Conservation (phyloP, 2,113 vertebrate genomes). For the Tragelaphus strepsiceros region DNA sequence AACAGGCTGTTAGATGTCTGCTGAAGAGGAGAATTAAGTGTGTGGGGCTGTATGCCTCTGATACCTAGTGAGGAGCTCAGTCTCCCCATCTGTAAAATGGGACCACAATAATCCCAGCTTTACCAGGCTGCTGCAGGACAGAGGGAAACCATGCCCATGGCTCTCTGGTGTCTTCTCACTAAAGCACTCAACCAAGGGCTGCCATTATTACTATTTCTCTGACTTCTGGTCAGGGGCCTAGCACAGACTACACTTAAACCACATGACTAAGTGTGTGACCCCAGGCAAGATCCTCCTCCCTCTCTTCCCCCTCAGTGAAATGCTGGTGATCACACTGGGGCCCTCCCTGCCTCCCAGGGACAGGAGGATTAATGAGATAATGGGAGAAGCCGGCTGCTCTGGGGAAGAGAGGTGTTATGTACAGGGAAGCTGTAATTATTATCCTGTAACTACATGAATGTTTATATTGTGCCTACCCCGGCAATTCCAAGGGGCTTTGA, state of each 20-base stretch:
- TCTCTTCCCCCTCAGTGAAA: background rate
- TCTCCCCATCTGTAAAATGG: background rate
- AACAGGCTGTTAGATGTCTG: background rate
- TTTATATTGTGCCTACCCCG: conserved; percentile 36
- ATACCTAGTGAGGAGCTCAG: background rate
- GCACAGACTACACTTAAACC: background rate
- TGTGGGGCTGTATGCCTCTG: background rate
- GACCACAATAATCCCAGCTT: background rate
- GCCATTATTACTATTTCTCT: background rate
- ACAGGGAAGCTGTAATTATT: conserved; percentile 69
- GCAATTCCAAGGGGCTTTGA: conserved; percentile 53
- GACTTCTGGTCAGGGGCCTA: background rate
- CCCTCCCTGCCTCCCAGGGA: conserved; percentile 67
- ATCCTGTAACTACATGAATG: conserved; percentile 70
- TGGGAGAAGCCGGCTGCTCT: conserved; percentile 36
- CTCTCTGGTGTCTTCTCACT: background rate
- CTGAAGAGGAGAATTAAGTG: background rate
- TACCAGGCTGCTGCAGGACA: background rate
- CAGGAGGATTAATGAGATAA: conserved; percentile 59
- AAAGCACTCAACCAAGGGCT: background rate
- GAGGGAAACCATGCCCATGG: background rate
- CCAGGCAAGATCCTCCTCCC: background rate
- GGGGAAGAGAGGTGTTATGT: conserved; percentile 54
- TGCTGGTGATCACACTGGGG: background rate
- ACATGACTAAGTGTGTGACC: background rate